Conservation (phyloP, 2,113 vertebrate species). For the Phalacrocorax brasilianus region DNA sequence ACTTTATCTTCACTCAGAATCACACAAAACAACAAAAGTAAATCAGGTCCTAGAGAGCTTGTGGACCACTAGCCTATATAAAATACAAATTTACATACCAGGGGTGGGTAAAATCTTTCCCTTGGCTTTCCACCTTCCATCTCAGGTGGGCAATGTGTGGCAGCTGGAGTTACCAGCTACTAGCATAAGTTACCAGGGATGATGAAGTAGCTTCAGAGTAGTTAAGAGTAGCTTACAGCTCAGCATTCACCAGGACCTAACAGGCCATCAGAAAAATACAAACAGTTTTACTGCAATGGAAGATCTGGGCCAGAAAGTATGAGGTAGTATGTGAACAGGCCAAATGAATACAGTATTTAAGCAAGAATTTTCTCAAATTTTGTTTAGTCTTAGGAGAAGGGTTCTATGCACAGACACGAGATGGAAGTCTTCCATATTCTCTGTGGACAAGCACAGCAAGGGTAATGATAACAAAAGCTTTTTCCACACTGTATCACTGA, state of each 20-base stretch:
- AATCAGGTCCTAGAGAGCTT: neutral
- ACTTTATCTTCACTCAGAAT: neutral
- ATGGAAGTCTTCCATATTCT: neutral
- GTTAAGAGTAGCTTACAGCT: neutral
- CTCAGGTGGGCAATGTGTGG: neutral
- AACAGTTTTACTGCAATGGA: neutral
- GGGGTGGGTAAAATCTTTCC: neutral
- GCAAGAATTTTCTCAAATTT: no score
- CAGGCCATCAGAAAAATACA: neutral
- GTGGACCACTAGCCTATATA: neutral
- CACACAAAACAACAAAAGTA: neutral
- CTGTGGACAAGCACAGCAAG: neutral
- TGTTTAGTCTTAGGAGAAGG: neutral
- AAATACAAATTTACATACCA: neutral
- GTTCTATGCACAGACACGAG: neutral
- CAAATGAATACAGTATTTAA: neutral
- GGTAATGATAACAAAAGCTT: neutral
- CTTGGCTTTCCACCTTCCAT: neutral
- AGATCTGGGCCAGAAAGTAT: neutral
- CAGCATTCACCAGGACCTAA: neutral
- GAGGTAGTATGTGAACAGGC: neutral
- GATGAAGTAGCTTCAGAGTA: neutral
- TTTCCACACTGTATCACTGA: neutral
- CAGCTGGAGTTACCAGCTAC: neutral
- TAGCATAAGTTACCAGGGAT: neutral